Evolutionary conservation across 2,888 invertebrate species (phyloP), one percentile per base, ranked within the genome.

Genomic region (Linyphia triangularis): DNA sequence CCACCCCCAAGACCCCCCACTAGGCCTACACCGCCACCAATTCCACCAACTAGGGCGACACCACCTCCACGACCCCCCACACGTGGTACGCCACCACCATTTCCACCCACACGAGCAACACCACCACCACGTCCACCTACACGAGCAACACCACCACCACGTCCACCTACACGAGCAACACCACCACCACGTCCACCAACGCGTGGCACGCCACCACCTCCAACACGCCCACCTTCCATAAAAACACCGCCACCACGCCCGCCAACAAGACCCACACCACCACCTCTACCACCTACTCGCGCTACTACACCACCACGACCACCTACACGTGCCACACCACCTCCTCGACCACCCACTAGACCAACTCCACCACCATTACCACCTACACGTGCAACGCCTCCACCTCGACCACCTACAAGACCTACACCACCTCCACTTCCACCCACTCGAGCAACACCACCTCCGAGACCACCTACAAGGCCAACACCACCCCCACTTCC

Each of bases 141-240:
- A 78, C 90, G 92, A 84, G 24, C 43, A 19, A 90, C 92, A 16
- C 92, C 92, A 9, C 90, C 91, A 63, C 90, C 92, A 43, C 59
- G 30, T 9, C 85, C 78, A 16, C 75, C 88, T 7, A n/a, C 75
- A 2, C 43, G 37, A 16, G 24, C 43, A 22, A 75, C 61, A 28
- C 88, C 82, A 30, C 78, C 78, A 22, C 70, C 70, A 61, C 70
- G 65, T 3, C 86, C 79, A 77, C 24, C 59, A 22, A 30, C 77
- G 2, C 30, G 30, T 5, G 16, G 1, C 0, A 33, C 40, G 24
- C 70, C 40, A n/a, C 89, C 85, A 22, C 67, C 79, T 22, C 81
- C 81, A 22, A 22, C 24, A 6, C 26, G 37, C 9, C 16, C 67
- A 16, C n/a, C 59, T 5, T 67, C 79, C 10, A 26, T 57, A 61